phyloP scores from a whole-genome alignment of 35 echinoderm and acorn worm genomes.

The Amphiura filiformis region DNA sequence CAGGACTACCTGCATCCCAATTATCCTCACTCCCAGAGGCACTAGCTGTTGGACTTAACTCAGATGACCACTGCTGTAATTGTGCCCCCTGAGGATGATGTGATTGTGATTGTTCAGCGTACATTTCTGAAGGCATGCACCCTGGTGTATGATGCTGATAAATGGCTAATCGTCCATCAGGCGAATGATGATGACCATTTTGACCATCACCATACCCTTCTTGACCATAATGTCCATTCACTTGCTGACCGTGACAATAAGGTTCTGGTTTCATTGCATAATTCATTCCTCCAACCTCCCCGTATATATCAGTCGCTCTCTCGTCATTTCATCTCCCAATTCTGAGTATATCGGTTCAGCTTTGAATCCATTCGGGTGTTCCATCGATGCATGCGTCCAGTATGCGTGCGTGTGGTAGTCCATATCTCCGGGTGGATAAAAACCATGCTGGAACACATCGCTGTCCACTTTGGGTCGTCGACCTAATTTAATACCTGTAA shows the following conservation, averaged over 20 bases:
- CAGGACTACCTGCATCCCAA: constrained; percentile 11
- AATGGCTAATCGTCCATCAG: not conserved
- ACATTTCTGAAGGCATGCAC: not conserved
- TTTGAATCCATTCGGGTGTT: constrained; percentile 14
- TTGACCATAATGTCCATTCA: constrained; percentile 21
- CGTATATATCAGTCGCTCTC: not conserved
- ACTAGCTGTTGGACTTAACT: constrained; percentile 22
- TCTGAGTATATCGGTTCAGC: constrained; percentile 1
- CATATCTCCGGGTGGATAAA: constrained; percentile 50
- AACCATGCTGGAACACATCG: constrained; percentile 75
- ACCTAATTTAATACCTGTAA: constrained; percentile 93
- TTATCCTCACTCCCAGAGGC: constrained; percentile 30
- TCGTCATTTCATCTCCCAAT: not conserved
- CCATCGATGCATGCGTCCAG: constrained; percentile 1
- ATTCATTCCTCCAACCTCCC: not conserved
- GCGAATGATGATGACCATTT: not conserved
- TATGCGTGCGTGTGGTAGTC: constrained; percentile 14
- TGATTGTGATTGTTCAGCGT: not conserved
- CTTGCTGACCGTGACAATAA: not conserved
- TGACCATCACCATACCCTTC: constrained; percentile 1
- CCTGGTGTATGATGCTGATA: not conserved
- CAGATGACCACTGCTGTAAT: constrained; percentile 2
- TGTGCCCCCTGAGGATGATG: not conserved
- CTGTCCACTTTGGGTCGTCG: constrained; percentile 85
- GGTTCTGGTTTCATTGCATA: constrained; percentile 31